Evolutionary conservation across 2,888 invertebrate genomes (phyloP).

Genomic region (Polydrusus tereticollis): DNA sequence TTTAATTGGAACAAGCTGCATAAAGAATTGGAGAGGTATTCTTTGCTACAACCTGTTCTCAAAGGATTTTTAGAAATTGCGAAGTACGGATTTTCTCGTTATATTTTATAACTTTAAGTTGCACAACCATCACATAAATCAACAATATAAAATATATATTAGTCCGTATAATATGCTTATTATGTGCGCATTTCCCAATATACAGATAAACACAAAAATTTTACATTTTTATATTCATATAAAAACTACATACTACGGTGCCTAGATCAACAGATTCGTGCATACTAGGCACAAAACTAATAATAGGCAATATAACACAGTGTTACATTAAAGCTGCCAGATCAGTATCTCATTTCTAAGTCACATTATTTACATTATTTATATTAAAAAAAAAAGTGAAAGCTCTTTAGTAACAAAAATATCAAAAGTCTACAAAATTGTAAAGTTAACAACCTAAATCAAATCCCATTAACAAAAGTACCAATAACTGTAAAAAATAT

Average conservation of each 20-base stretch:
- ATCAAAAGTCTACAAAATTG: conserved; percentile 36
- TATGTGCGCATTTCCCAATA: conserved; percentile 65
- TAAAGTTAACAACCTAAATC: conserved; percentile 34
- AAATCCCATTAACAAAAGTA: conserved; percentile 7
- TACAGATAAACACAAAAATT: conserved; percentile 61
- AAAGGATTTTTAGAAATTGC: conserved; percentile 9
- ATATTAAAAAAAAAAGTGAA: conserved; percentile 33
- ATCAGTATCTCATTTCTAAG: conserved; percentile 46
- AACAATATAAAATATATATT: conserved; percentile 63
- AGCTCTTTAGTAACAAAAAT: conserved; percentile 39
- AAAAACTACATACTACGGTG: conserved; percentile 53
- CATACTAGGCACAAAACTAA: conserved; percentile 28
- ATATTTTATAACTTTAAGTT: conserved; percentile 37
- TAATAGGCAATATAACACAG: conserved; percentile 43
- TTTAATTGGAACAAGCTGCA: conserved; percentile 11
- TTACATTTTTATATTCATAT: conserved; percentile 52
- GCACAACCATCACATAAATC: conserved; percentile 63
- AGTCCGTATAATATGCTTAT: conserved; percentile 51
- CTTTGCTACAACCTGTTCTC: conserved; percentile 15
- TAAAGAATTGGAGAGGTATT: conserved; percentile 41
- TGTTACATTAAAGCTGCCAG: conserved; percentile 39
- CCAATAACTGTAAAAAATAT: conserved; percentile 12
- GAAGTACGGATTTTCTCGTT: background rate
- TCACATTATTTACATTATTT: conserved; percentile 41
- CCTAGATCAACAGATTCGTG: conserved; percentile 10